These are phyloP conservation scores for Luidia sarsii DNA, from an alignment of 53 echinoderm and acorn worm genomes.

Conservation along the genomic window DNA sequence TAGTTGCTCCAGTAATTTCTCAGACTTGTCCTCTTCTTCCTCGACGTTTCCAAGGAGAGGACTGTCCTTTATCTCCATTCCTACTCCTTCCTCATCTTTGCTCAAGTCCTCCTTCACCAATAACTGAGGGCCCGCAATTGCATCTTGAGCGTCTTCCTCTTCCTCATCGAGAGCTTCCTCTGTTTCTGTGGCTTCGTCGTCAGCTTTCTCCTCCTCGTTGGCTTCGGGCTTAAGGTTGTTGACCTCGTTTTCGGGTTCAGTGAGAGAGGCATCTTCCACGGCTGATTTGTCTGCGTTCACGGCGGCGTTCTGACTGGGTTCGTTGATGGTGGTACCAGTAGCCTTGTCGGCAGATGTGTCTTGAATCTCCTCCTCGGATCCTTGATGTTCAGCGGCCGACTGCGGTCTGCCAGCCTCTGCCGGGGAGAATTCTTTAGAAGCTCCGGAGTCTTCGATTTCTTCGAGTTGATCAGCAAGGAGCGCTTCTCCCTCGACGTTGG, in stretches of 20 bases:
- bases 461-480: neutral
- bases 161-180: neutral
- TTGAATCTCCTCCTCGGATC: neutral
- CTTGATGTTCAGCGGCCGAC: neutral
- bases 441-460: neutral
- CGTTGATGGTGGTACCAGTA: neutral
- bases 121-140: no score
- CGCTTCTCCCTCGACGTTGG: neutral
- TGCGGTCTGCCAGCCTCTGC: neutral
- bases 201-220: neutral
- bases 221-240: neutral
- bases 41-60: no score
- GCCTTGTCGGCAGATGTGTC: neutral
- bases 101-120: no score
- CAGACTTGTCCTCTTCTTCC: no score
- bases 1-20: no score
- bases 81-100: no score
- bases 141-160: no score
- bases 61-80: no score
- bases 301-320: neutral
- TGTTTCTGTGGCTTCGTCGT: neutral
- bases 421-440: neutral
- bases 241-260: neutral
- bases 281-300: no score
- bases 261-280: no score